phyloP scores from a whole-genome alignment of 2,888 invertebrate genomes.

The Callimorpha dominula region DNA sequence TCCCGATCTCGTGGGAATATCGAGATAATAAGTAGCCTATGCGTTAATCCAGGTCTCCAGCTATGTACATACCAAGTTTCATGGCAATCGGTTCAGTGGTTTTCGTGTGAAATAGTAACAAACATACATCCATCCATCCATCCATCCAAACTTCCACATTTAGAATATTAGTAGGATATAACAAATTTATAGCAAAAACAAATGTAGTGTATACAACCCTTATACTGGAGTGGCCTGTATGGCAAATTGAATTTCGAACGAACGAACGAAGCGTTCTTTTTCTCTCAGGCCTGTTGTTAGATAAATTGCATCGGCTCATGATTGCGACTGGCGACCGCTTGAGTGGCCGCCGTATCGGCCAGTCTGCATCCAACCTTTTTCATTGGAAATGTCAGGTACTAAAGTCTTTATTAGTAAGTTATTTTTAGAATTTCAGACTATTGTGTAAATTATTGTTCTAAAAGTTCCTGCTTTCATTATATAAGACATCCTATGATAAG shows the following conservation, averaged over 20 bases:
- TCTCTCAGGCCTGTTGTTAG: slow-evolving; percentile 48
- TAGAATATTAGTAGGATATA: too few relatives aligned
- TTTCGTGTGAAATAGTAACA: too few relatives aligned
- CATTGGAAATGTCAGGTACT: slow-evolving; percentile 23
- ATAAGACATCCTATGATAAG: too few relatives aligned
- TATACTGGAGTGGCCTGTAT: slow-evolving; percentile 42
- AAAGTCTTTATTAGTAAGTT: neutral
- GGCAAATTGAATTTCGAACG: slow-evolving; percentile 65
- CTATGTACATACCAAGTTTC: too few relatives aligned
- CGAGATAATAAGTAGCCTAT: too few relatives aligned
- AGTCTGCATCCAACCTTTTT: slow-evolving; percentile 20
- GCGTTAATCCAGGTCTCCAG: too few relatives aligned
- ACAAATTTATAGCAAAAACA: neutral
- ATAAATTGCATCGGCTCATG: slow-evolving; percentile 56
- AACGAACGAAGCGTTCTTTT: slow-evolving; percentile 56
- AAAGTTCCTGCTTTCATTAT: too few relatives aligned
- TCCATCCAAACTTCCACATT: too few relatives aligned
- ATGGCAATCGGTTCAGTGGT: too few relatives aligned
- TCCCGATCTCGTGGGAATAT: too few relatives aligned
- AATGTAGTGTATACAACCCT: slow-evolving; percentile 14
- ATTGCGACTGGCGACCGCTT: slow-evolving; percentile 42
- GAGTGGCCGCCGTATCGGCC: slow-evolving; percentile 30
- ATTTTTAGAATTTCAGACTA: neutral
- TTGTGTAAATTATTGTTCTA: neutral
- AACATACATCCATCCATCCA: too few relatives aligned